Evolutionary conservation across 2,113 vertebrate genomes (phyloP), one percentile per base, ranked within the genome.

Genomic region (Silurus meridionalis): DNA sequence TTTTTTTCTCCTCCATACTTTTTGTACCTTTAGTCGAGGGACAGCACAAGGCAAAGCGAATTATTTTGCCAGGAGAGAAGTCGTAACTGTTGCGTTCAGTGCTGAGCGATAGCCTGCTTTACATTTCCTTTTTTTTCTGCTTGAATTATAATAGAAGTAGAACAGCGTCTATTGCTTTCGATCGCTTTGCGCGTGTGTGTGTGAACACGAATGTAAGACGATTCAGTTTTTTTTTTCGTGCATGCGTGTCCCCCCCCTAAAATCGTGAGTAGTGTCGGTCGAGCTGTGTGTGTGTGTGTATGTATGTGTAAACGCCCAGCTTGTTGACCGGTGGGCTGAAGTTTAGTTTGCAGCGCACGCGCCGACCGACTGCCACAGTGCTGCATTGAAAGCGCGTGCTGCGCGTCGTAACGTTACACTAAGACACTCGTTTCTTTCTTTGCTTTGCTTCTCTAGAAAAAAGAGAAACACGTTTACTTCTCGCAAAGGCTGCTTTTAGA

Each of bases 101-200:
- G 48, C 77, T 64, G 89, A 85, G 63, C 66, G 63, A 80, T 81
- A 87, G 80, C 88, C 85, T 80, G 25, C 57, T 64, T 58, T 82
- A 79, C 72, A 80, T 89, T 89, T 85, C 66, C 87, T 86, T 88
- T 86, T 90, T 87, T 91, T 67, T 50, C 84, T 25, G 52, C n/a
- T 14, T 28, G 48, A 63, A 67, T 82, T 64, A 14, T 17, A 3
- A 46, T 28, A 53, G 80, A 82, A 23, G 58, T 37, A 10, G 9
- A 21, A 21, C 25, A 25, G 37, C 19, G 19, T 50, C 37, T 8
- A 8, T n/a, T 23, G 63, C 48, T 53, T 53, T 28, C 81, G 11
- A 53, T n/a, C 10, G 46, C 25, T 13, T 9, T n/a, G 46, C 2
- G 28, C 23, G 55, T 0, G 46, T 53, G 53, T 28, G 55, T 78